Evolutionary conservation across 2,113 vertebrate species (phyloP).

Genomic region (Corythaeola cristata): DNA sequence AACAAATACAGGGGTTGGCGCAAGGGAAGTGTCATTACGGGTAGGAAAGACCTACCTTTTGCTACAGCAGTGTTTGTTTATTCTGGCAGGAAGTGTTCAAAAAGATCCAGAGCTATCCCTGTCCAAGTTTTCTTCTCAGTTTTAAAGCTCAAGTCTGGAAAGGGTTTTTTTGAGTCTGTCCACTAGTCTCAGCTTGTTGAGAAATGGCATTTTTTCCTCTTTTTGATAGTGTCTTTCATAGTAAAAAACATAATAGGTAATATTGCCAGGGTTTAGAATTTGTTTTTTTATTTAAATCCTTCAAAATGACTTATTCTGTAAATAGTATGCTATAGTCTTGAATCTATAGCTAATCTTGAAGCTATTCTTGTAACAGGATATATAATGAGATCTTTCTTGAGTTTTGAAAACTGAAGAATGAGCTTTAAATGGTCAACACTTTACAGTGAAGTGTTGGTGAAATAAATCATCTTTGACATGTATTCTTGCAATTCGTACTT

Average conservation of each 20-base stretch:
- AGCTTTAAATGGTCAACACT: slow-evolving; percentile 1
- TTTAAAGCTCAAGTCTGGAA: not conserved
- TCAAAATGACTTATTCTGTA: not conserved
- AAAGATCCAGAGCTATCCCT: not conserved
- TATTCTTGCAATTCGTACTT: not conserved
- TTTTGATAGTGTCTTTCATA: not conserved
- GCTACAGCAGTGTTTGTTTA: not conserved
- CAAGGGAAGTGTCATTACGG: not conserved
- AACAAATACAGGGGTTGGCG: not conserved
- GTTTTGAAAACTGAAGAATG: not conserved
- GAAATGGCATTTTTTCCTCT: not conserved
- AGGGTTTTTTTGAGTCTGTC: not conserved
- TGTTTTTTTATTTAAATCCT: not conserved
- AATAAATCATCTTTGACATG: not conserved
- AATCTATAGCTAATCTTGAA: not conserved
- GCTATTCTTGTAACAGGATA: not conserved
- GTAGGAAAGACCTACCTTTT: not conserved
- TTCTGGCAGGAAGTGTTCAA: not conserved
- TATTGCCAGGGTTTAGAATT: not conserved
- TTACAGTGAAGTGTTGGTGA: not conserved
- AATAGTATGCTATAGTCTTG: not conserved
- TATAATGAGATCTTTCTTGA: not conserved
- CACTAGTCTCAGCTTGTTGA: not conserved
- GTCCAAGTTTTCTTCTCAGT: not conserved
- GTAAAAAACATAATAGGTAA: not conserved